Percentiles rank a stretch among this genome's conserved stretches.
These are phyloP conservation scores for Clitarchus hookeri DNA, from an alignment of 2,888 invertebrate genomes.

Conservation along the genomic window DNA sequence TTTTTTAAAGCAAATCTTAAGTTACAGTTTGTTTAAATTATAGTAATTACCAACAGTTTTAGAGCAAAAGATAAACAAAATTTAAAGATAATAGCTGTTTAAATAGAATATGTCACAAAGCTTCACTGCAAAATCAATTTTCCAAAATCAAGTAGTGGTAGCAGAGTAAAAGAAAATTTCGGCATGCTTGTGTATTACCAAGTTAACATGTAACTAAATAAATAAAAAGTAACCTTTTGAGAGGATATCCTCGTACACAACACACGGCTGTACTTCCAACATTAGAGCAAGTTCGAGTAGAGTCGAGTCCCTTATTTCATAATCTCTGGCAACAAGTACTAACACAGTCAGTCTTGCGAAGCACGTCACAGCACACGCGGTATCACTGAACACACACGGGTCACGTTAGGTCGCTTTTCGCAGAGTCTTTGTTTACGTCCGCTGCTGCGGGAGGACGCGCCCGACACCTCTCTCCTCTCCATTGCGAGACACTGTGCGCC, in stretches of 20 bases:
- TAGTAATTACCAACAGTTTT: too few relatives aligned
- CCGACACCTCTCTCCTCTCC: background rate
- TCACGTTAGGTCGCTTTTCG: background rate
- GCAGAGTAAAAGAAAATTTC: background rate
- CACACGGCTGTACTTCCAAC: conserved; percentile 4
- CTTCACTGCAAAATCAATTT: too few relatives aligned
- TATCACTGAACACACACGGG: background rate
- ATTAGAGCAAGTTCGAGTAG: background rate
- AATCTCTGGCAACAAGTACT: background rate
- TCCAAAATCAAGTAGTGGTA: background rate
- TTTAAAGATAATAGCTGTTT: too few relatives aligned
- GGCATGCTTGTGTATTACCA: background rate
- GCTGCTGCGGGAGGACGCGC: background rate
- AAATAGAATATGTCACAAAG: too few relatives aligned
- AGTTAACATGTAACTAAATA: background rate
- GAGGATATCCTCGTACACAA: background rate
- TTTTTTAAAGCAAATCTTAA: too few relatives aligned
- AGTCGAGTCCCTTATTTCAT: background rate
- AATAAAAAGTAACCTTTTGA: conserved; percentile 2
- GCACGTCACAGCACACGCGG: background rate
- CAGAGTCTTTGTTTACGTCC: background rate
- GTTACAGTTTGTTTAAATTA: too few relatives aligned
- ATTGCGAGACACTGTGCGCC: conserved; percentile 32
- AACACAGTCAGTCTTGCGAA: background rate
- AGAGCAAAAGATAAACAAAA: too few relatives aligned